These are phyloP conservation scores for Dendrocincla fuliginosa DNA, from an alignment of 2,797 vertebrate genomes.

Conservation along the genomic window DNA sequence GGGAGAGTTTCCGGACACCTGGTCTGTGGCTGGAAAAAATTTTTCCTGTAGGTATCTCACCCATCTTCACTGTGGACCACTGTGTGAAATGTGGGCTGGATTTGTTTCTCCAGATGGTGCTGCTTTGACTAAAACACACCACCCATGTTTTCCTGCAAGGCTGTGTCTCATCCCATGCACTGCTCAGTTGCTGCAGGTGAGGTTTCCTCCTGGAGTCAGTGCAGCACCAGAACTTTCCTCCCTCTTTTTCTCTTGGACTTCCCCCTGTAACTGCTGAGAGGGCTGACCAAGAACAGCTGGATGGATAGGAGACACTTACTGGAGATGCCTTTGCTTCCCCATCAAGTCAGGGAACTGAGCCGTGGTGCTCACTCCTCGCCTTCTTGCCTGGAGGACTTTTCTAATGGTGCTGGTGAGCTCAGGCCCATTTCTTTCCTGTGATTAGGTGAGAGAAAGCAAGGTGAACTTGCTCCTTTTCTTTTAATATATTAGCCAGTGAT, in stretches of 20 bases:
- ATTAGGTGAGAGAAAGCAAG: background rate
- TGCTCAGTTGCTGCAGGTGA: background rate
- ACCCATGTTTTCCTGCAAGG: background rate
- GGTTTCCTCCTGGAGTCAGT: background rate
- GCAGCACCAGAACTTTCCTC: background rate
- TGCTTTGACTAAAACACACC: background rate
- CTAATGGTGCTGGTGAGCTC: background rate
- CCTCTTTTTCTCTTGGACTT: background rate
- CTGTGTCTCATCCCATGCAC: background rate
- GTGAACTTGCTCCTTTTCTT: background rate
- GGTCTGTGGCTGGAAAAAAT: background rate
- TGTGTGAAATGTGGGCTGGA: rapidly evolving
- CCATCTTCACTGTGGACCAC: background rate
- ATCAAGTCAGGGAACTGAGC: background rate
- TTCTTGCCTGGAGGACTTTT: background rate
- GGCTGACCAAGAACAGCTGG: background rate
- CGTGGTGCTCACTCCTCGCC: background rate
- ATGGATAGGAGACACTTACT: background rate
- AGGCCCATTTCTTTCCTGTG: background rate
- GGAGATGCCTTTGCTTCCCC: background rate
- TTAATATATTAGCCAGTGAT: background rate
- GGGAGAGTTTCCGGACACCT: background rate
- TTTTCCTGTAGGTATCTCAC: background rate
- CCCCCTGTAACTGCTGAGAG: background rate
- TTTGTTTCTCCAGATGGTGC: background rate